phyloP scores from a whole-genome alignment of 2,113 vertebrate species.

The Leptosomus discolor region DNA sequence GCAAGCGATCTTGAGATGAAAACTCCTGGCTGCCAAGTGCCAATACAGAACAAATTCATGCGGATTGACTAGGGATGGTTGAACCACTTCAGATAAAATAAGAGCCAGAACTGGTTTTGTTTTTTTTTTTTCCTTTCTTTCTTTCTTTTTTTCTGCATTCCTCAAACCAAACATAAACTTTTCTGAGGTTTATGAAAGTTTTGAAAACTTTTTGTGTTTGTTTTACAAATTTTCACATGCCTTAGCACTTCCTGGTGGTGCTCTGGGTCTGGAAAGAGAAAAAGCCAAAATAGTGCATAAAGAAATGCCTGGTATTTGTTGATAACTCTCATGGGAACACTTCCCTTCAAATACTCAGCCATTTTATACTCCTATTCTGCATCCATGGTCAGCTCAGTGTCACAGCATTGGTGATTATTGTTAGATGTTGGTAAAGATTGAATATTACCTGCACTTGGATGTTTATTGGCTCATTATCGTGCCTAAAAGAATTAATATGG shows the following conservation, averaged over 20 bases:
- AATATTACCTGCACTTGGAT: background rate
- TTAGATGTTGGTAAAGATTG: background rate
- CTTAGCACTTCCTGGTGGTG: background rate
- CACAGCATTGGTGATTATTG: background rate
- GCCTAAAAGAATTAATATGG: background rate
- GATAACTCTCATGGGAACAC: background rate
- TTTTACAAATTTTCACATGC: conserved; percentile 16
- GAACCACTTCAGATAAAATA: background rate
- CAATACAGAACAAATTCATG: background rate
- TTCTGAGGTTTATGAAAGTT: conserved; percentile 15
- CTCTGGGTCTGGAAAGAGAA: background rate
- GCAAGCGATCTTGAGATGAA: background rate
- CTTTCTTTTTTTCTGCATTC: background rate
- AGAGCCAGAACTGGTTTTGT: background rate
- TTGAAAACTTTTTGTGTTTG: conserved; percentile 6
- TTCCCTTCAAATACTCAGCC: background rate
- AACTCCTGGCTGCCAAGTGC: background rate
- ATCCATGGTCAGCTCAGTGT: background rate
- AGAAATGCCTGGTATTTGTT: conserved; percentile 44
- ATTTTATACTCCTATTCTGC: background rate
- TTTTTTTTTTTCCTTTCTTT: background rate
- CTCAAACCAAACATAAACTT: background rate
- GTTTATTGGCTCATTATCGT: background rate
- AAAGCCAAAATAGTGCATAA: background rate
- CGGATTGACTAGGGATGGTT: background rate